A percentile compares a stretch with the other conserved stretches of the same genome.
phyloP scores from a whole-genome alignment of 2,797 vertebrate genomes.

The Oceanodroma leucorhoa region DNA sequence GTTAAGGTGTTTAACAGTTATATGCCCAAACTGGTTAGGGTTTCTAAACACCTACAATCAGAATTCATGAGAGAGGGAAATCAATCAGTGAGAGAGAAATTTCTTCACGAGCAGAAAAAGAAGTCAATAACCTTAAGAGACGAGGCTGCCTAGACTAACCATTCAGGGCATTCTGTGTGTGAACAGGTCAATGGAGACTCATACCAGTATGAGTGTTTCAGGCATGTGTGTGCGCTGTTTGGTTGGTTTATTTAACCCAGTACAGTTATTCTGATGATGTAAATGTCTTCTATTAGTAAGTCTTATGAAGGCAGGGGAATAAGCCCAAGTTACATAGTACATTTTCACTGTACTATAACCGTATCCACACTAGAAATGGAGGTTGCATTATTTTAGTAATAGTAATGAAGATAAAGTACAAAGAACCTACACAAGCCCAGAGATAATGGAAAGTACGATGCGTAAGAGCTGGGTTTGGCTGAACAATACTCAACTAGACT shows the following conservation, averaged over 20 bases:
- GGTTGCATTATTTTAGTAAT: background rate
- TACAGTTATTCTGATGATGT: background rate
- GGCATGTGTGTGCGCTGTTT: rapidly evolving
- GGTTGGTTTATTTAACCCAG: background rate
- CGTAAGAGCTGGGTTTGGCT: background rate
- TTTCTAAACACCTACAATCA: background rate
- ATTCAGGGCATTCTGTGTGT: background rate
- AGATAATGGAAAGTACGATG: rapidly evolving
- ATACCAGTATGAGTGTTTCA: background rate
- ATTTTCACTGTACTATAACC: background rate
- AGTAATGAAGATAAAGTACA: background rate
- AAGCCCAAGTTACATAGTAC: background rate
- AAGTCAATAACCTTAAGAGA: background rate
- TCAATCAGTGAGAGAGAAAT: background rate
- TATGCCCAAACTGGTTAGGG: background rate
- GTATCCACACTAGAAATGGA: background rate
- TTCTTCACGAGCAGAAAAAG: background rate
- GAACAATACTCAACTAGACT: background rate
- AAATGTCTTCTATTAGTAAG: background rate
- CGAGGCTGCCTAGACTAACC: background rate
- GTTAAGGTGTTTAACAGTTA: background rate
- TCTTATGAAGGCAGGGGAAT: background rate
- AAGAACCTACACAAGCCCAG: background rate
- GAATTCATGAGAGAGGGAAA: background rate
- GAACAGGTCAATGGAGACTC: background rate